These are phyloP conservation scores for Bombus waltoni DNA, from an alignment of 1,140 invertebrate species.

Conservation along the genomic window DNA sequence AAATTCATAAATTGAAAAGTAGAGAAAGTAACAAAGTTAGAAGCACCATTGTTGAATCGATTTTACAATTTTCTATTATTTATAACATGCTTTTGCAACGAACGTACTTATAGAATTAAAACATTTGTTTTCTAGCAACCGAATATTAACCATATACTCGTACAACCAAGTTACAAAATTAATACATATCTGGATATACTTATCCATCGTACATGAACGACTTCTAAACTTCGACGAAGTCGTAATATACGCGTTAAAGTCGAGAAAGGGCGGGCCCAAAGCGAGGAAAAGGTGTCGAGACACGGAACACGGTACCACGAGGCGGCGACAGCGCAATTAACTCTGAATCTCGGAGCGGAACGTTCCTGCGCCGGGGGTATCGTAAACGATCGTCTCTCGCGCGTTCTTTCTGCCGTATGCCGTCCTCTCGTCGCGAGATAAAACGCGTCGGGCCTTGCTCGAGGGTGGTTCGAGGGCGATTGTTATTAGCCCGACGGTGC, in stretches of 20 bases:
- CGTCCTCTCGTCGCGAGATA: constrained; percentile 52
- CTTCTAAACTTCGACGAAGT: constrained; percentile 18
- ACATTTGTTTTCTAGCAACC: too few relatives aligned
- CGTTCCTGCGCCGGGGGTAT: constrained; percentile 32
- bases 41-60: too few relatives aligned
- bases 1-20: too few relatives aligned
- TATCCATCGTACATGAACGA: too few relatives aligned
- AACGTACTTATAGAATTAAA: too few relatives aligned
- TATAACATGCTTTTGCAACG: too few relatives aligned
- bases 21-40: too few relatives aligned
- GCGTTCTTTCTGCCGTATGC: constrained; percentile 41
- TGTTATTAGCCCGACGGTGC: constrained; percentile 46
- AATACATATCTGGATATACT: neutral
- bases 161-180: too few relatives aligned
- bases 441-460: constrained; percentile 46
- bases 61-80: too few relatives aligned
- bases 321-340: constrained; percentile 59
- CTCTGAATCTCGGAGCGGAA: constrained; percentile 31
- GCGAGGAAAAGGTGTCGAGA: neutral
- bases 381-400: constrained; percentile 49
- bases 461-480: constrained; percentile 44
- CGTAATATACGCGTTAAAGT: neutral
- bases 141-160: too few relatives aligned
- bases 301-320: constrained; percentile 24
- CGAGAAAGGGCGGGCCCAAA: neutral